These are phyloP conservation scores for Cisticola juncidis DNA, from an alignment of 2,113 vertebrate species.

Conservation along the genomic window DNA sequence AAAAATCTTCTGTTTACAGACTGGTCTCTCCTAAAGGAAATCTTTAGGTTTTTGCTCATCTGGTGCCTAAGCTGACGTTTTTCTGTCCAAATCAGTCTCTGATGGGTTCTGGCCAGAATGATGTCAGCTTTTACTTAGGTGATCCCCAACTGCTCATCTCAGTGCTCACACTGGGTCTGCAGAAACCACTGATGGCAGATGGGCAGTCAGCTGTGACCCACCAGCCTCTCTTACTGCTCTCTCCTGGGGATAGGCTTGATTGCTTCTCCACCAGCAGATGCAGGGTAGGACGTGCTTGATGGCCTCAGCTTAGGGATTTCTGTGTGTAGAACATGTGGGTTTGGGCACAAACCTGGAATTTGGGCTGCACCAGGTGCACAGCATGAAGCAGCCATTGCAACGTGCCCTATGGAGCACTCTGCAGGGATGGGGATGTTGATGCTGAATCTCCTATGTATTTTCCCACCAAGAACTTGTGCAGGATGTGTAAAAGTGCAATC, in stretches of 20 bases:
- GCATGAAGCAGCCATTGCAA: rapidly evolving
- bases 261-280: neutral
- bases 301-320: neutral
- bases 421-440: neutral
- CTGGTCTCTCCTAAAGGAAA: neutral
- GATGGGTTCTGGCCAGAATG: neutral
- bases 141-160: neutral
- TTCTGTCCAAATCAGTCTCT: neutral
- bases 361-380: neutral
- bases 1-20: neutral
- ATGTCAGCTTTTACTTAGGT: neutral
- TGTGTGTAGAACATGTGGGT: rapidly evolving
- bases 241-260: rapidly evolving
- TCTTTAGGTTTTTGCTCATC: neutral
- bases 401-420: rapidly evolving
- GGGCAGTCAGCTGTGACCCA: neutral
- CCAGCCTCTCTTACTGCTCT: neutral
- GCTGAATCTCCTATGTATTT: neutral
- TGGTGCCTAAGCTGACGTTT: neutral
- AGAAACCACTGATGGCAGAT: neutral
- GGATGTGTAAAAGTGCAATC: neutral
- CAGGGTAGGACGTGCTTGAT: neutral
- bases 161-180: rapidly evolving
- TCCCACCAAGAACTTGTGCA: neutral
- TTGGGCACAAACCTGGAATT: neutral